Conservation (phyloP, 2,888 invertebrate genomes). For the Caenorhabditis macrosperma region DNA sequence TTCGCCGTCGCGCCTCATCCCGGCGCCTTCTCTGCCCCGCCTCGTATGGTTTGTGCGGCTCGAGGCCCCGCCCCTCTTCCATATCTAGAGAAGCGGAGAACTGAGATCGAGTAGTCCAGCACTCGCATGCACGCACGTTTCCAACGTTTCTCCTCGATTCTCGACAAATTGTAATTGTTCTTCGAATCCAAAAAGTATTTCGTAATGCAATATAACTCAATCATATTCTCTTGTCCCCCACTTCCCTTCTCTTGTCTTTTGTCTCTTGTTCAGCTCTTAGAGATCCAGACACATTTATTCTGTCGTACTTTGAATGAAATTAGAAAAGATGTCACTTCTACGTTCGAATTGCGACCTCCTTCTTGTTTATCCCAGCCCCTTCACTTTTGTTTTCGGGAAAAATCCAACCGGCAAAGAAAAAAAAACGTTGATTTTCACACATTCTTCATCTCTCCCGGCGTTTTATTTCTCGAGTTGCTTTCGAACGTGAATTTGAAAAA, state of each 20-base stretch:
- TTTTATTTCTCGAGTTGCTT: slow-evolving; percentile 12
- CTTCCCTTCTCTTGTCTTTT: background rate
- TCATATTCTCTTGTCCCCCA: background rate
- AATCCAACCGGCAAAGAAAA: background rate
- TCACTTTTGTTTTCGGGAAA: background rate
- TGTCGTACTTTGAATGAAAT: background rate
- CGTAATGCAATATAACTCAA: slow-evolving; percentile 1
- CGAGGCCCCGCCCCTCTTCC: slow-evolving; percentile 4
- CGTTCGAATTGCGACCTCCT: background rate
- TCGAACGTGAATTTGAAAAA: background rate
- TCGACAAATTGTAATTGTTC: no score
- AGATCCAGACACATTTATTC: background rate
- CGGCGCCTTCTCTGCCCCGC: slow-evolving; percentile 13
- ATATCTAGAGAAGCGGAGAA: background rate
- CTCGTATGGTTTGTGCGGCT: slow-evolving; percentile 24
- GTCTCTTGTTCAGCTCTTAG: background rate
- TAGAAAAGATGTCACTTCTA: background rate
- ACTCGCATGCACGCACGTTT: background rate
- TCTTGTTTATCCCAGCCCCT: background rate
- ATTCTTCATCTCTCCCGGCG: slow-evolving; percentile 21
- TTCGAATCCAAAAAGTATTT: background rate
- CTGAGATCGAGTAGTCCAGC: background rate
- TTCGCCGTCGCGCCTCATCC: slow-evolving; percentile 2
- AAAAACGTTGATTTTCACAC: slow-evolving; percentile 25
- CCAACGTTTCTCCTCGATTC: slow-evolving; percentile 1